phyloP scores from a whole-genome alignment of 1,140 invertebrate genomes.

The Argopecten irradians region DNA sequence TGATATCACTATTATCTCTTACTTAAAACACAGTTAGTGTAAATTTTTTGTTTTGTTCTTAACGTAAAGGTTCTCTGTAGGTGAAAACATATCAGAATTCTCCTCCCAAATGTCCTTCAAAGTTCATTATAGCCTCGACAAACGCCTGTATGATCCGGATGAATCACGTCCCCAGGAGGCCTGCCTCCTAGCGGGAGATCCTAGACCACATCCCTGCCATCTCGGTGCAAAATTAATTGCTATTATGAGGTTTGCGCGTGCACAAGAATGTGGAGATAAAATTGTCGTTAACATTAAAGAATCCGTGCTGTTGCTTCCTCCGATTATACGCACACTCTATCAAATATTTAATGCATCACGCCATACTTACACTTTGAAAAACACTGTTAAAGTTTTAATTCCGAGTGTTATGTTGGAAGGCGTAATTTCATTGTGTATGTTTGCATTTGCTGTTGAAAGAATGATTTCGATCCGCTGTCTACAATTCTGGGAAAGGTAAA shows the following conservation, averaged over 20 bases:
- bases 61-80: background rate
- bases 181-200: constrained; percentile 12
- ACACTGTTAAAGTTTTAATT: background rate
- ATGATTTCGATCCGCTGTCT: background rate
- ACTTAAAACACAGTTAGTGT: no score
- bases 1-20: background rate
- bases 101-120: background rate
- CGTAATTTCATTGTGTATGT: background rate
- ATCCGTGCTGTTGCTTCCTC: background rate
- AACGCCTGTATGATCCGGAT: background rate
- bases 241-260: constrained; percentile 5
- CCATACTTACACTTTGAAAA: background rate
- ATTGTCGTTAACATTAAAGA: constrained; percentile 4
- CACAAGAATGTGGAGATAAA: constrained; percentile 12
- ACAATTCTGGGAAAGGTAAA: background rate
- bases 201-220: background rate
- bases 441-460: background rate
- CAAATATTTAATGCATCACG: constrained; percentile 12
- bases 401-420: background rate
- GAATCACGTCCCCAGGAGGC: background rate
- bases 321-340: background rate
- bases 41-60: no score
- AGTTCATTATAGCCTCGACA: background rate
- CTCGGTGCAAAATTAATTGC: constrained; percentile 21
- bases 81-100: background rate